Evolutionary conservation across 1,140 invertebrate genomes (phyloP), one percentile per base, ranked within the genome.

Genomic region (Euwallacea similis): DNA sequence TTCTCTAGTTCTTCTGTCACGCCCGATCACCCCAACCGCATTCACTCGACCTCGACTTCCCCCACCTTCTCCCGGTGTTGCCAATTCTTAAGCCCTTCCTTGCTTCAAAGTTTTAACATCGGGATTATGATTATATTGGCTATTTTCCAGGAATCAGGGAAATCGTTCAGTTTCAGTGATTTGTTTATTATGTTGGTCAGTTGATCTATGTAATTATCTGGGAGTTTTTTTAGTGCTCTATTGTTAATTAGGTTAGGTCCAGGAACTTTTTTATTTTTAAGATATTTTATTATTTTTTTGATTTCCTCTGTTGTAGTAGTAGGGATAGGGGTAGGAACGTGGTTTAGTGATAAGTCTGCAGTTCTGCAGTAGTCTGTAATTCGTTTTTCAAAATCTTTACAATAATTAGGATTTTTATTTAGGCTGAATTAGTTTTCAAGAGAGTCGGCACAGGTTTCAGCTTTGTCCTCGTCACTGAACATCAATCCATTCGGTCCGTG

Each of bases 241-340:
- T 60, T 60, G 10, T 8, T 33, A 6, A 68, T 68, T 33, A 43
- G 15, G 66, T 68, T 47, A 1, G 16, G 1, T 9, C 64, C 64
- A 2, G 64, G 64, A 7, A 47, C 53, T 66, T 66, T 54, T 13
- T 43, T 58, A 47, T 68, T 68, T 42, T 58, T 58, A 1, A 60
- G 44, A 11, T 7, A 3, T 47, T 42, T 58, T 6, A 43, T 43
- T 11, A 44, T 13, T 7, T 42, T n/a, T 59, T 59, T 59, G 21
- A 59, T 59, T 61, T 72, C n/a, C 1, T 44, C 21, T 4, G 21
- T 2, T 1, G 1, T 33, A 2, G 21, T 33, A 33, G 1, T 33
- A 3, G 55, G 16, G 55, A 13, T 50, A 0, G 21, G 13, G 6
- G 3, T 50, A 2, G 46, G 9, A 50, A 13, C 46, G 6, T 13